These are phyloP conservation scores for Masticophis lateralis DNA, from an alignment of 2,797 vertebrate species.

Conservation along the genomic window DNA sequence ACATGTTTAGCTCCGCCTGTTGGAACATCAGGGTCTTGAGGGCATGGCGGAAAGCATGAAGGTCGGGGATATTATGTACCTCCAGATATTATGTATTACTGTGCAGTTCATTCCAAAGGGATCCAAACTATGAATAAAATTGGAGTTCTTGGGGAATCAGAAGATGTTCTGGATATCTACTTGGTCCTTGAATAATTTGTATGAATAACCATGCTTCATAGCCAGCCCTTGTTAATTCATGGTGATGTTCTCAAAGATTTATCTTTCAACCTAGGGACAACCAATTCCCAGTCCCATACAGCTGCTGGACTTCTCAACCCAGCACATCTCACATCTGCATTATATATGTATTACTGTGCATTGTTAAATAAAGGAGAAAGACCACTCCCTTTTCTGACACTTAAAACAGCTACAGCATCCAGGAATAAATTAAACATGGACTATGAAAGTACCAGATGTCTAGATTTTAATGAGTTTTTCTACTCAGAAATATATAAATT, in stretches of 20 bases:
- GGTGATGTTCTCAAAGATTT: not conserved
- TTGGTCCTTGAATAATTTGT: not conserved
- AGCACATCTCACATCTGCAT: conserved; percentile 20
- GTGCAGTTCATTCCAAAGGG: no score
- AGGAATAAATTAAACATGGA: conserved; percentile 38
- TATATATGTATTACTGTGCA: conserved; percentile 27
- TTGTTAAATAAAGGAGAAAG: not conserved
- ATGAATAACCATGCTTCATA: not conserved
- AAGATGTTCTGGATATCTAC: not conserved
- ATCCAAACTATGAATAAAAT: not conserved
- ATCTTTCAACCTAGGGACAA: not conserved
- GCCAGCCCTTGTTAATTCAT: not conserved
- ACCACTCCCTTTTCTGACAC: conserved; percentile 47
- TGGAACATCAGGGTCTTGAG: no score
- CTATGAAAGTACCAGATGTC: conserved; percentile 60
- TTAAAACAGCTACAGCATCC: conserved; percentile 44
- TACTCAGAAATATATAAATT: conserved; percentile 52
- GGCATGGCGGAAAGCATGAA: no score
- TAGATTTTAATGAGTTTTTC: conserved; percentile 58
- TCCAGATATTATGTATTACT: no score
- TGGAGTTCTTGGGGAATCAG: not conserved
- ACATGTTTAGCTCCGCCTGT: no score
- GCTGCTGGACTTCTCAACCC: not conserved
- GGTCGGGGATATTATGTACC: no score
- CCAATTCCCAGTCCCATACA: not conserved